Evolutionary conservation across 2,797 vertebrate genomes (phyloP).

Genomic region (Diplodus sargus): DNA sequence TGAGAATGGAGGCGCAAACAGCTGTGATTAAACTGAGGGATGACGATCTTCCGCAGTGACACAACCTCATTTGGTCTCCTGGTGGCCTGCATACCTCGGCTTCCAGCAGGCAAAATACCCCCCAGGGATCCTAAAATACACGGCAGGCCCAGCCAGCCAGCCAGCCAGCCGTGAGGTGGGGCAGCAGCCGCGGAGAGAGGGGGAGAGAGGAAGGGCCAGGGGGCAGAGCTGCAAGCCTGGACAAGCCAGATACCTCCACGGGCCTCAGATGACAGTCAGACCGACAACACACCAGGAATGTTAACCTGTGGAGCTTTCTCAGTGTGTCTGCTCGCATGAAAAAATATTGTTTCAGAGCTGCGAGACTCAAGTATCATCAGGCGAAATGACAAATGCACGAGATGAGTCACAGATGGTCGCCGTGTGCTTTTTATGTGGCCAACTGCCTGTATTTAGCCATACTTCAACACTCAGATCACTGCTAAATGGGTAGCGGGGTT

Average conservation of each 20-base stretch:
- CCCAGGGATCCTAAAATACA: conserved; percentile 80
- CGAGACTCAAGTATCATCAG: background rate
- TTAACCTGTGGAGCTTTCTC: conserved; percentile 35
- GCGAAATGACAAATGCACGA: background rate
- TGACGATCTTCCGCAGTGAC: conserved; percentile 69
- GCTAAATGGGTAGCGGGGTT: conserved; percentile 62
- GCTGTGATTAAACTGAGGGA: conserved; percentile 71
- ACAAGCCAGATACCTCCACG: conserved; percentile 62
- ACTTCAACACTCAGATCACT: conserved; percentile 43
- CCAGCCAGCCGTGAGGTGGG: conserved; percentile 49
- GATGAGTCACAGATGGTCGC: background rate
- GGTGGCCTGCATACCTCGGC: conserved; percentile 76
- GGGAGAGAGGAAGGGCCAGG: conserved; percentile 52
- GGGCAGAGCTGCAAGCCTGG: conserved; percentile 67
- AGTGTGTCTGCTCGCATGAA: background rate
- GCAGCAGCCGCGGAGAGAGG: conserved; percentile 33
- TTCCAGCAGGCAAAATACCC: conserved; percentile 76
- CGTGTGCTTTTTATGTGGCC: conserved; percentile 13
- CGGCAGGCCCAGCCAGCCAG: conserved; percentile 37
- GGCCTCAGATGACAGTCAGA: conserved; percentile 57
- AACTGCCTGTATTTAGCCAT: conserved; percentile 64
- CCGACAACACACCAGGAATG: conserved; percentile 56
- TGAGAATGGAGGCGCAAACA: conserved; percentile 63
- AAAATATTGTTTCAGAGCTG: background rate
- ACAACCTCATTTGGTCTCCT: conserved; percentile 81